These are phyloP conservation scores for Taurulus bubalis DNA, from an alignment of 2,113 vertebrate species.

Conservation along the genomic window DNA sequence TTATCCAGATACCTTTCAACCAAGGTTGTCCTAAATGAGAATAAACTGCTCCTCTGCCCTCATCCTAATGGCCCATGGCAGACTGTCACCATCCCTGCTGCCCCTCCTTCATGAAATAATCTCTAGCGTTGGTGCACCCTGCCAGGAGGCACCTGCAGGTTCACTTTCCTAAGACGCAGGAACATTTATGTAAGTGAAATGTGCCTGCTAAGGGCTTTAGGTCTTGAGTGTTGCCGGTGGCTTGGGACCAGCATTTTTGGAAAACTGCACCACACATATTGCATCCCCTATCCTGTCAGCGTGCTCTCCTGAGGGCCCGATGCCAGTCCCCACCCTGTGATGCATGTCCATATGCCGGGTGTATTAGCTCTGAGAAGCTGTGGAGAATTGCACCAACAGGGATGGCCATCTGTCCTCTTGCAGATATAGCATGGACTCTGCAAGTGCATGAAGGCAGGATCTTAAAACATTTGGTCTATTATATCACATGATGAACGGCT, in stretches of 20 bases:
- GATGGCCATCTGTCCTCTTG: slow-evolving; percentile 80
- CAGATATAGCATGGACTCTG: slow-evolving; percentile 67
- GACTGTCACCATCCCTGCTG: neutral
- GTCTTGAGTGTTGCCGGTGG: slow-evolving; percentile 53
- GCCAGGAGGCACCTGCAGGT: slow-evolving; percentile 31
- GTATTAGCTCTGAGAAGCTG: slow-evolving; percentile 72
- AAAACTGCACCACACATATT: slow-evolving; percentile 32
- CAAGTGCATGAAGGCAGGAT: slow-evolving; percentile 45
- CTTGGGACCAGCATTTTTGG: slow-evolving; percentile 33
- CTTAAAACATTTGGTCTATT: slow-evolving; percentile 63
- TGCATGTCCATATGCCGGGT: slow-evolving; percentile 76
- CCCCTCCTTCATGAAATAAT: slow-evolving; percentile 5
- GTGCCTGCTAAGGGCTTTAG: slow-evolving; percentile 55
- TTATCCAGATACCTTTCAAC: slow-evolving; percentile 51
- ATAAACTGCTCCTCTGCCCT: slow-evolving; percentile 47
- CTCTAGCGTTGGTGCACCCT: slow-evolving; percentile 9
- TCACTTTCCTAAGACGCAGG: slow-evolving; percentile 39
- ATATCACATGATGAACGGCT: slow-evolving; percentile 49
- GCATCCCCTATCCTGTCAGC: slow-evolving; percentile 59
- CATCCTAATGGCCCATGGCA: slow-evolving; percentile 35
- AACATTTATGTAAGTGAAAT: slow-evolving; percentile 65
- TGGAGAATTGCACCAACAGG: slow-evolving; percentile 72
- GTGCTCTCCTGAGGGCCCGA: slow-evolving; percentile 60
- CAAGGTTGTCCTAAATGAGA: slow-evolving; percentile 60
- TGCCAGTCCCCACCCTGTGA: slow-evolving; percentile 72